These are phyloP conservation scores for Ichneumoninae sp. DNA, from an alignment of 2,888 invertebrate genomes.

Conservation along the genomic window DNA sequence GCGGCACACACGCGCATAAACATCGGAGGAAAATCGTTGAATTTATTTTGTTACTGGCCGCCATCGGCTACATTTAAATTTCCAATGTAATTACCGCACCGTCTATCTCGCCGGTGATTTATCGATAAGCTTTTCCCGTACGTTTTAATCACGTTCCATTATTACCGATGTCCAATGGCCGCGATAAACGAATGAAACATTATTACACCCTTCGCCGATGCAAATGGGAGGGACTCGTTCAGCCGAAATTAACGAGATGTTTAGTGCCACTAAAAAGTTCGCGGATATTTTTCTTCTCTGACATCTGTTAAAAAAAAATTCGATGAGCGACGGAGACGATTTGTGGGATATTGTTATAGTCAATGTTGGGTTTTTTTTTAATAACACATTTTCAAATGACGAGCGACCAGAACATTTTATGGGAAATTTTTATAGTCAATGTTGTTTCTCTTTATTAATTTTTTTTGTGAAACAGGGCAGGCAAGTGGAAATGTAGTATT, in stretches of 20 bases:
- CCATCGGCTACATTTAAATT: constrained; percentile 28
- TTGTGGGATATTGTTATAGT: too few species aligned
- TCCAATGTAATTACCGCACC: constrained; percentile 26
- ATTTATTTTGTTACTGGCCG: constrained; percentile 32
- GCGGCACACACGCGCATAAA: not conserved
- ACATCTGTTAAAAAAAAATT: too few species aligned
- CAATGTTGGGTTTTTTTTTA: too few species aligned
- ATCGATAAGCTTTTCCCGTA: constrained; percentile 21
- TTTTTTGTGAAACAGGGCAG: too few species aligned
- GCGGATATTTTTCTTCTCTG: not conserved
- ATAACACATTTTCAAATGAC: too few species aligned
- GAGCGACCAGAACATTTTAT: too few species aligned
- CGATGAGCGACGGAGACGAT: too few species aligned
- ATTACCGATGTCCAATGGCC: constrained; percentile 32
- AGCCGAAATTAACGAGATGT: constrained; percentile 26
- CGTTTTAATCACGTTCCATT: constrained; percentile 45
- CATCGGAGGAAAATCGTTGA: constrained; percentile 25
- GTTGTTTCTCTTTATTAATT: too few species aligned
- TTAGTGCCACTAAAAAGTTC: constrained; percentile 2
- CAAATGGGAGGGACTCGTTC: constrained; percentile 25
- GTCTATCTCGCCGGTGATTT: constrained; percentile 26
- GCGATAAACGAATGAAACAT: constrained; percentile 41
- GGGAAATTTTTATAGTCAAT: too few species aligned
- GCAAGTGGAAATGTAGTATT: not conserved
- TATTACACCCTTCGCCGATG: constrained; percentile 40